Evolutionary conservation across 2,113 vertebrate species (phyloP).

Genomic region (Telmatochromis sp.): DNA sequence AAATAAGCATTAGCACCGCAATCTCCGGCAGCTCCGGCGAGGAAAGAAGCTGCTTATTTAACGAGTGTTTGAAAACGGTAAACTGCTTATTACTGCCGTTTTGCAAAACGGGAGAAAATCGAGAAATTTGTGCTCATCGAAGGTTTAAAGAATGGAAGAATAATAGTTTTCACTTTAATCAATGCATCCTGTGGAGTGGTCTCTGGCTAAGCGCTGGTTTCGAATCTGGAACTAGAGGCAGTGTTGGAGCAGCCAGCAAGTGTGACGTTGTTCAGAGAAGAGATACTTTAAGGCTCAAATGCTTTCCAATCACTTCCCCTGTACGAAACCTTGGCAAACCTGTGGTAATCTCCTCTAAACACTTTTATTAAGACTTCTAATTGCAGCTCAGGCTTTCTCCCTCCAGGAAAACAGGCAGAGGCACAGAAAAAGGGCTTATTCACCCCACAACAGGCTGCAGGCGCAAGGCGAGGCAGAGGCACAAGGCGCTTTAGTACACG

Average conservation of each 20-base stretch:
- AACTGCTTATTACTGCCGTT: conserved; percentile 18
- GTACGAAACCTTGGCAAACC: conserved; percentile 48
- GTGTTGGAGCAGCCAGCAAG: background rate
- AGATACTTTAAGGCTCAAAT: conserved; percentile 25
- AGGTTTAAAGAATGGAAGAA: conserved; percentile 3
- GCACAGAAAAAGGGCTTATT: conserved; percentile 47
- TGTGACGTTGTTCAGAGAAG: conserved; percentile 5
- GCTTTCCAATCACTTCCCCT: conserved; percentile 42
- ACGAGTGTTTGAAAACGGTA: conserved; percentile 16
- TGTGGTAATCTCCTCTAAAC: conserved; percentile 62
- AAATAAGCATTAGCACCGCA: conserved; percentile 47
- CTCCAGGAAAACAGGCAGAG: conserved; percentile 44
- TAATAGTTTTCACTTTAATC: conserved; percentile 6
- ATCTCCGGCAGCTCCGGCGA: background rate
- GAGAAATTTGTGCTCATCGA: background rate
- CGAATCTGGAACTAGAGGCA: background rate
- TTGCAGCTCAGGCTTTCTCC: conserved; percentile 46
- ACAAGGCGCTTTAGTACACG: conserved; percentile 10
- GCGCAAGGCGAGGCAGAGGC: background rate
- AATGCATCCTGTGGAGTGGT: background rate
- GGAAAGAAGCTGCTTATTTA: conserved; percentile 15
- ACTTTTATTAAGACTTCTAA: conserved; percentile 67
- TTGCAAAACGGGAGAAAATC: background rate
- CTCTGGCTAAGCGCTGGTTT: background rate
- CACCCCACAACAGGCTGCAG: conserved; percentile 37